Evolutionary conservation across 2,888 invertebrate species (phyloP).

Genomic region (Norana najaformis): DNA sequence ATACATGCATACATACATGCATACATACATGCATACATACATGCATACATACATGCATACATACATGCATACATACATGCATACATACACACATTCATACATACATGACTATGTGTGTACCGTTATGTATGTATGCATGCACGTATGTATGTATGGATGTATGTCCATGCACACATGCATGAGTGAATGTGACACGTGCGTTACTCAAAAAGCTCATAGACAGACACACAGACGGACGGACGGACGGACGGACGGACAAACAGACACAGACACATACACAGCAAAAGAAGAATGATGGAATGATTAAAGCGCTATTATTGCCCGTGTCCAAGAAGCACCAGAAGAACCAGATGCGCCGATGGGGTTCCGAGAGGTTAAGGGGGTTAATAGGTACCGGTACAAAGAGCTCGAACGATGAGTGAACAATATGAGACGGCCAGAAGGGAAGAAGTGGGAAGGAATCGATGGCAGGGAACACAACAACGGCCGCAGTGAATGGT

Average conservation of each 20-base stretch:
- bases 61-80: no score
- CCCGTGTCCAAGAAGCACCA: background rate
- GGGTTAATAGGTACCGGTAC: background rate
- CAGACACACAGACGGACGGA: background rate
- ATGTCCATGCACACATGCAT: background rate
- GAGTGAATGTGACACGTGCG: background rate
- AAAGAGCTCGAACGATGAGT: background rate
- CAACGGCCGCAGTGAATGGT: background rate
- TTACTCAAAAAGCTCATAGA: background rate
- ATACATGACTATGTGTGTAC: no score
- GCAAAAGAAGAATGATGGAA: background rate
- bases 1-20: no score
- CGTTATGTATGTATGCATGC: no score
- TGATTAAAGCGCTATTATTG: slow-evolving; percentile 1
- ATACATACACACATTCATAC: no score
- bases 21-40: no score
- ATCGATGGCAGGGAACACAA: background rate
- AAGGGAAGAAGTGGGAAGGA: background rate
- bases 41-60: no score
- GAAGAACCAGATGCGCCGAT: background rate
- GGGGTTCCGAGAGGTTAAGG: background rate
- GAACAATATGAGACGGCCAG: background rate
- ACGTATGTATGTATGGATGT: no score
- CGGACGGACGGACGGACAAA: background rate
- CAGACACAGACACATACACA: background rate